Conservation (phyloP, 1,140 invertebrate genomes). For the Cyclina sinensis region DNA sequence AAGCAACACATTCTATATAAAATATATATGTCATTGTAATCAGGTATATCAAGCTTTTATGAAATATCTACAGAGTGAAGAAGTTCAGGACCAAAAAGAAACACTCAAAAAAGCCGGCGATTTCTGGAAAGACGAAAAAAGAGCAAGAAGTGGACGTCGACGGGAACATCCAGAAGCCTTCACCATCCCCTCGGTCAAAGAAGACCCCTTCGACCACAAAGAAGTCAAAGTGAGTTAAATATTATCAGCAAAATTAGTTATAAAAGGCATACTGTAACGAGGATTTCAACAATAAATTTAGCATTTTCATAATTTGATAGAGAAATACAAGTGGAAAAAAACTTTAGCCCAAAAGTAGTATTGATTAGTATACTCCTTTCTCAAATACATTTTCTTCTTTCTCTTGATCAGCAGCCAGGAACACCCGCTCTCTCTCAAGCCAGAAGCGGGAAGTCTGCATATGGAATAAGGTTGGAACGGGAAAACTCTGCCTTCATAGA, state of each 20-base stretch:
- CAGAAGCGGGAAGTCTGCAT: slow-evolving; percentile 58
- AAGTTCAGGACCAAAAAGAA: slow-evolving; percentile 42
- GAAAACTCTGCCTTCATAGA: slow-evolving; percentile 56
- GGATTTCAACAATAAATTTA: too few relatives aligned
- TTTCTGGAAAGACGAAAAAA: slow-evolving; percentile 59
- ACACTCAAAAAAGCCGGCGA: slow-evolving; percentile 53
- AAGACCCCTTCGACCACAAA: slow-evolving; percentile 64
- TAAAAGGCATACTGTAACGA: too few relatives aligned
- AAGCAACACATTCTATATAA: too few relatives aligned
- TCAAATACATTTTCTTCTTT: too few relatives aligned
- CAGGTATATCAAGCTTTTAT: too few relatives aligned
- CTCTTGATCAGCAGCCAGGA: slow-evolving; percentile 20
- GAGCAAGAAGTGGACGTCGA: slow-evolving; percentile 43
- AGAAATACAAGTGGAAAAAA: too few relatives aligned
- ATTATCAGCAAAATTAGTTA: too few relatives aligned
- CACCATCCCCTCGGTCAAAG: slow-evolving; percentile 65
- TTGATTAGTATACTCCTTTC: too few relatives aligned
- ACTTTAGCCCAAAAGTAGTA: too few relatives aligned
- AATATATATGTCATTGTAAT: too few relatives aligned
- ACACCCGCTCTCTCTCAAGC: slow-evolving; percentile 58
- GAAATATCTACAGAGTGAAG: slow-evolving; percentile 39
- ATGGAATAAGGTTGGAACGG: slow-evolving; percentile 42
- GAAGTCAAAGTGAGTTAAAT: slow-evolving; percentile 48
- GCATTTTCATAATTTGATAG: too few relatives aligned
- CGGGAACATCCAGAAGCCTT: slow-evolving; percentile 62